Conservation (phyloP, 2,888 invertebrate species). For the Bembecia ichneumoniformis region DNA sequence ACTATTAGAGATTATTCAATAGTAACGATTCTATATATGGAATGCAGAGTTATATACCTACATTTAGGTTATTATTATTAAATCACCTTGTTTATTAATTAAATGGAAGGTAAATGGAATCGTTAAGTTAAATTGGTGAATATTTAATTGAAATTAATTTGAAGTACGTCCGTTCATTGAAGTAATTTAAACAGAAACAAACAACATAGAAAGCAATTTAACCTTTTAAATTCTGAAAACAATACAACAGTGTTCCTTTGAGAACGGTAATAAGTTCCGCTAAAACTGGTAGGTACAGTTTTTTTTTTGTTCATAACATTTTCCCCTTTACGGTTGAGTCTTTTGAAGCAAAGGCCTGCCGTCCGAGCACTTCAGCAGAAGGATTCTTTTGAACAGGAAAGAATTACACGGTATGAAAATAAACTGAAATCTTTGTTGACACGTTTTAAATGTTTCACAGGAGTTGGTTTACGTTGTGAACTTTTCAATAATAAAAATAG, state of each 20-base stretch:
- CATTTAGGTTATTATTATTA: no score
- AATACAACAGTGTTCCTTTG: background rate
- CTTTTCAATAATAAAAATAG: no score
- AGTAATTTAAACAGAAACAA: no score
- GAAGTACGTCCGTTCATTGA: no score
- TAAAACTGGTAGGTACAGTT: background rate
- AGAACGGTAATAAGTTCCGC: background rate
- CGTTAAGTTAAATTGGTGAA: background rate
- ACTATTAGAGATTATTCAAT: no score
- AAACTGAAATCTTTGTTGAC: background rate
- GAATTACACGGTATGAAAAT: background rate
- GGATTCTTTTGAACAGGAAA: background rate
- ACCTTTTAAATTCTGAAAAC: background rate
- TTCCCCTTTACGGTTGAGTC: slow-evolving; percentile 22
- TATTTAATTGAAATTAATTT: background rate
- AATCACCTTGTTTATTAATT: no score
- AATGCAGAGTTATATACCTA: no score
- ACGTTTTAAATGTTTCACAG: no score
- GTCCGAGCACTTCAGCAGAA: slow-evolving; percentile 10
- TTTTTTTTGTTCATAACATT: background rate
- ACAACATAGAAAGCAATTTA: background rate
- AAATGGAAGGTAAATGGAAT: background rate
- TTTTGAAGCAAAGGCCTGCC: slow-evolving; percentile 25
- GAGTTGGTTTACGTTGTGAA: no score
- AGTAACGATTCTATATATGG: no score